A percentile compares a stretch with the other conserved stretches of the same genome.
These are phyloP conservation scores for Cheilosia variabilis DNA, from an alignment of 2,888 invertebrate species.

Conservation along the genomic window DNA sequence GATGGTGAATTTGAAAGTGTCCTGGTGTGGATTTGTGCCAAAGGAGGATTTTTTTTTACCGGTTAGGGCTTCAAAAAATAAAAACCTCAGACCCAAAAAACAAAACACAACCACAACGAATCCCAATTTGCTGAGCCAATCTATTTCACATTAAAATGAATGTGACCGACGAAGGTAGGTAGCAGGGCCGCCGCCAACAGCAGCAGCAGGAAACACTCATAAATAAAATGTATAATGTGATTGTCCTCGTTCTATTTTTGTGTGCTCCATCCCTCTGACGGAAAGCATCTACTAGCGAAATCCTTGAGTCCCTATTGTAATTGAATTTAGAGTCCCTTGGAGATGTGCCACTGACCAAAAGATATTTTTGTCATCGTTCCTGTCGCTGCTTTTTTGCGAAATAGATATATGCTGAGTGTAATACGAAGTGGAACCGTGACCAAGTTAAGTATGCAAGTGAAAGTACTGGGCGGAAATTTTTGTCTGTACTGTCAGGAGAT, in stretches of 20 bases:
- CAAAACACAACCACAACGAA: not conserved
- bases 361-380: slow-evolving; percentile 52
- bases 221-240: slow-evolving; percentile 47
- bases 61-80: no score
- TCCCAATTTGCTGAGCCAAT: slow-evolving; percentile 28
- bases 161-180: slow-evolving; percentile 11
- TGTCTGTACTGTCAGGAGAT: not conserved
- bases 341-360: slow-evolving; percentile 70
- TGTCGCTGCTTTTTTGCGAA: slow-evolving; percentile 19
- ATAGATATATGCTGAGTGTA: slow-evolving; percentile 43
- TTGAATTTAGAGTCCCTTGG: slow-evolving; percentile 62
- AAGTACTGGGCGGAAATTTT: slow-evolving; percentile 59
- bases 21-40: no score
- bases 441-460: slow-evolving; percentile 45
- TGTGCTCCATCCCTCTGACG: slow-evolving; percentile 13
- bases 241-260: slow-evolving; percentile 47
- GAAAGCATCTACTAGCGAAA: slow-evolving; percentile 28
- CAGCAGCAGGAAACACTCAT: slow-evolving; percentile 7
- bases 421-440: slow-evolving; percentile 34
- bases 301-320: slow-evolving; percentile 51
- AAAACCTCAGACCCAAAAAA: not conserved
- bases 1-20: not conserved
- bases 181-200: not conserved
- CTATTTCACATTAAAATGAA: slow-evolving; percentile 55
- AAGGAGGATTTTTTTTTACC: no score